Evolutionary conservation across 64 coral and sea anemone genomes (phyloP).

Genomic region (Anthopleura sola): DNA sequence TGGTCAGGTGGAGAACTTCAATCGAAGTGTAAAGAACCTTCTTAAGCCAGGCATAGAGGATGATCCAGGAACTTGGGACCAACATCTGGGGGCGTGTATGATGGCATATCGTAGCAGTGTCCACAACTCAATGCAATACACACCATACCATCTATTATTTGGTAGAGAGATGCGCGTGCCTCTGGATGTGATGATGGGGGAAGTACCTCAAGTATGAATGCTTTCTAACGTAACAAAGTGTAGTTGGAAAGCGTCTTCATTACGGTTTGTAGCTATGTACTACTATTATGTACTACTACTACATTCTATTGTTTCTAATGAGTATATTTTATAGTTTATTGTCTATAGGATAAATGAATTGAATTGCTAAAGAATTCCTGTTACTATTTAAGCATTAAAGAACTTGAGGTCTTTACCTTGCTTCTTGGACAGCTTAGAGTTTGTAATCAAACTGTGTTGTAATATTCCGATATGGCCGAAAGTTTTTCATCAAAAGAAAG

Average conservation of each 20-base stretch:
- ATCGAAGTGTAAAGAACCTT: not conserved
- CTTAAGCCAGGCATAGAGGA: not conserved
- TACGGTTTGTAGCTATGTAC: not conserved
- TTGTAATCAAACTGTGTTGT: too few species aligned
- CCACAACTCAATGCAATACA: conserved; percentile 23
- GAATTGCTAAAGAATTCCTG: too few species aligned
- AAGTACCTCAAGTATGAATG: too few species aligned
- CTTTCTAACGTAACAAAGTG: not conserved
- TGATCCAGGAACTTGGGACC: not conserved
- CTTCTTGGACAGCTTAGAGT: too few species aligned
- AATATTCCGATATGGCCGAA: too few species aligned
- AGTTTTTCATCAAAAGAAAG: too few species aligned
- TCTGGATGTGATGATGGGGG: conserved; percentile 49
- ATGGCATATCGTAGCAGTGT: conserved; percentile 33
- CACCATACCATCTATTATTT: conserved; percentile 31
- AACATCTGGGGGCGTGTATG: not conserved
- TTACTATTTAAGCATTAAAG: too few species aligned
- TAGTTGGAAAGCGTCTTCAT: not conserved
- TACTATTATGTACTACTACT: too few species aligned
- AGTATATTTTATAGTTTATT: too few species aligned
- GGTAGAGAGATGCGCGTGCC: conserved; percentile 44
- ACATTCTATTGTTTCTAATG: too few species aligned
- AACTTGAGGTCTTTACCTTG: too few species aligned
- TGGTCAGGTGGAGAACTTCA: conserved; percentile 22
- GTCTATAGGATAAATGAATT: too few species aligned